These are phyloP conservation scores for Lamellibrachia luymesi DNA, from an alignment of 1,140 invertebrate genomes.

Conservation along the genomic window DNA sequence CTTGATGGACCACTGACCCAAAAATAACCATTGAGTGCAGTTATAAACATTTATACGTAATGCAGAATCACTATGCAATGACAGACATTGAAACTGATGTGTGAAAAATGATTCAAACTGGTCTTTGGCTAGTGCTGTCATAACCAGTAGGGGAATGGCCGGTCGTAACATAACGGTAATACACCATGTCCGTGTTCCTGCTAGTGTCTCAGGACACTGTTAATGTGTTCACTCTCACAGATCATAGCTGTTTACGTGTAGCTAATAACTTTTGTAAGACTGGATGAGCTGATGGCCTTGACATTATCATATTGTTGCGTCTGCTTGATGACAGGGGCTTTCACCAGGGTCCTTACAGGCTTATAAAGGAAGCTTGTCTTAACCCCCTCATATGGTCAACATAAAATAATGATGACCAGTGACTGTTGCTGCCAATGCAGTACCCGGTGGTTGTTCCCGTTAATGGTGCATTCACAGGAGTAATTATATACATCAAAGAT, in stretches of 20 bases:
- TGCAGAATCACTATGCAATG: background rate
- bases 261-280: background rate
- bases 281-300: background rate
- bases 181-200: no score
- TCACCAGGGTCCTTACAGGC: no score
- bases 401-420: no score
- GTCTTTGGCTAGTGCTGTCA: background rate
- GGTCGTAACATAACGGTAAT: no score
- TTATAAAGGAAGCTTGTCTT: no score
- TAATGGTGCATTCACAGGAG: no score
- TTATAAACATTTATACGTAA: background rate
- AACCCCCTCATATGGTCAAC: background rate
- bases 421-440: no score
- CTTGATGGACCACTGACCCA: background rate
- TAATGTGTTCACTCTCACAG: background rate
- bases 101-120: background rate
- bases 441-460: no score
- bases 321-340: no score
- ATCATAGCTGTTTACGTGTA: background rate
- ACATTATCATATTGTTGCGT: background rate
- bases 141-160: background rate
- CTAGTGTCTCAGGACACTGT: no score
- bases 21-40: background rate
- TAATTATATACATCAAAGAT: no score
- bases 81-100: background rate